Percentiles rank a stretch among this genome's conserved stretches.
Conservation (phyloP, 2,113 vertebrate species). For the Rhabdomys dilectus region DNA sequence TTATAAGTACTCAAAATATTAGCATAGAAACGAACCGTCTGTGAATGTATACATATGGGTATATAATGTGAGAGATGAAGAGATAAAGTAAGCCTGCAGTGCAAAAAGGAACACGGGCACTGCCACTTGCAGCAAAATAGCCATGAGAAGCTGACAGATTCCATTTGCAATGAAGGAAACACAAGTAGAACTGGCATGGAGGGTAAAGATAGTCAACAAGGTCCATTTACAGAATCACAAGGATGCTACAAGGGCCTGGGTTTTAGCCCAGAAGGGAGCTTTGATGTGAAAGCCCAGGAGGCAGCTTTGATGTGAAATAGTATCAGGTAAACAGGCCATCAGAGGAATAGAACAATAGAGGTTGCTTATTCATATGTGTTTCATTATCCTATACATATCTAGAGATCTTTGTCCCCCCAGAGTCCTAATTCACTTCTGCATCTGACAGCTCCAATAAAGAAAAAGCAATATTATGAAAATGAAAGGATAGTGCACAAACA, state of each 20-base stretch:
- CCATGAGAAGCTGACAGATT: constrained; percentile 42
- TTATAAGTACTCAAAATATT: background rate
- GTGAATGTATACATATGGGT: background rate
- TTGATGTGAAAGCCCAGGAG: constrained; percentile 5
- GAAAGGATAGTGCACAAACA: background rate
- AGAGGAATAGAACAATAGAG: background rate
- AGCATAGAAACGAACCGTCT: background rate
- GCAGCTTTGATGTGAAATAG: background rate
- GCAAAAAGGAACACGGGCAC: constrained; percentile 15
- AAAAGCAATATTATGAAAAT: background rate
- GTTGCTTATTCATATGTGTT: background rate
- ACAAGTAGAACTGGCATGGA: constrained; percentile 18
- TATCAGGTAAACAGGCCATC: background rate
- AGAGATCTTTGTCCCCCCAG: background rate
- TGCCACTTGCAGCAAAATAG: background rate
- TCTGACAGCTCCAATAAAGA: constrained; percentile 29
- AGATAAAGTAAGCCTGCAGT: background rate
- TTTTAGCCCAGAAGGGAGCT: background rate
- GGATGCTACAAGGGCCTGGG: background rate
- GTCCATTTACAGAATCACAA: constrained; percentile 15
- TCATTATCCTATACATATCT: background rate
- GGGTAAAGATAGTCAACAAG: constrained; percentile 24
- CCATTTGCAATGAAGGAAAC: constrained; percentile 32
- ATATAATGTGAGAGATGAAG: background rate
- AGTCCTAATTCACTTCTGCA: constrained; percentile 26